A percentile compares a stretch with the other conserved stretches of the same genome.
phyloP scores from a whole-genome alignment of 2,797 vertebrate species.

The Passerculus sandwichensis region DNA sequence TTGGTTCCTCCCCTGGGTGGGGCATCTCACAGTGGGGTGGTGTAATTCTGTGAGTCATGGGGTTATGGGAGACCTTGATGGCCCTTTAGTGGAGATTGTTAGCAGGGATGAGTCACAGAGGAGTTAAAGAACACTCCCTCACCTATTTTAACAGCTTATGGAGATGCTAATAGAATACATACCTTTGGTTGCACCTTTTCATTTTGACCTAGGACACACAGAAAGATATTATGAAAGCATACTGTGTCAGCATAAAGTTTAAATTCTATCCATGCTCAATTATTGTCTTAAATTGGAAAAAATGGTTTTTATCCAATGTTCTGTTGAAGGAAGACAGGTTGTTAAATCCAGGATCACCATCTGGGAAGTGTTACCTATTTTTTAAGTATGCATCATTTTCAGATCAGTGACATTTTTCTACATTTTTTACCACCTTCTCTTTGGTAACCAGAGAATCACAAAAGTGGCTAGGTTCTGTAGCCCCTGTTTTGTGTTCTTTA shows the following conservation, averaged over 20 bases:
- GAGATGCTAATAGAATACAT: background rate
- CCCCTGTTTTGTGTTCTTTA: background rate
- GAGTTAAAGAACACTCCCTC: background rate
- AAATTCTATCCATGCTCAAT: background rate
- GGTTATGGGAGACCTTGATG: background rate
- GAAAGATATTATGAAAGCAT: background rate
- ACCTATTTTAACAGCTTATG: background rate
- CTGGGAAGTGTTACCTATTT: background rate
- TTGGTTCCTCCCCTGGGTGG: background rate
- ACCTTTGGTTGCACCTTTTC: background rate
- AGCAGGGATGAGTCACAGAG: background rate
- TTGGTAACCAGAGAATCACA: background rate
- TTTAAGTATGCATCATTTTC: background rate
- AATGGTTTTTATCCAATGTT: background rate
- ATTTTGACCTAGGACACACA: background rate
- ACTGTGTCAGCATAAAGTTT: background rate
- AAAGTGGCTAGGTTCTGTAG: background rate
- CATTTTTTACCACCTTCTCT: background rate
- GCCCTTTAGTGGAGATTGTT: no score
- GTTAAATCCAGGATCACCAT: background rate
- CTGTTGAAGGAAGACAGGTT: background rate
- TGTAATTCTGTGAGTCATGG: background rate
- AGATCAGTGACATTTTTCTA: background rate
- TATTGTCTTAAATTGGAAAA: background rate
- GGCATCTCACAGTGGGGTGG: background rate